Percentiles rank a stretch among this genome's conserved stretches.
These are phyloP conservation scores for Serinus canaria DNA, from an alignment of 2,113 vertebrate species.

Conservation along the genomic window DNA sequence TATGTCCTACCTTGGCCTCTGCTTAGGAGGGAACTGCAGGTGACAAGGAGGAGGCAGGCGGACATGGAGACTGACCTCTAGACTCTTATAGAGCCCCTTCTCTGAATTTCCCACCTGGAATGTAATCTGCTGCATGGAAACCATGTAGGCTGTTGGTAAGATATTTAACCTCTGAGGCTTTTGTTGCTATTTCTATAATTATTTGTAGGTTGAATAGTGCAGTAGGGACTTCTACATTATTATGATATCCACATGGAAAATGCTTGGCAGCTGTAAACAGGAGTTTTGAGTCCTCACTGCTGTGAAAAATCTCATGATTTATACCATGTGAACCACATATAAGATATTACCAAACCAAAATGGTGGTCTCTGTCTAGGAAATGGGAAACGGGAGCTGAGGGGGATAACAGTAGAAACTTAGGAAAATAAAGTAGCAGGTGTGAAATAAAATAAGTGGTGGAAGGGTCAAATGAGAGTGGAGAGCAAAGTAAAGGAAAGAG, in stretches of 20 bases:
- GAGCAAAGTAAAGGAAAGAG: neutral
- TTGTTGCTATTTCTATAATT: neutral
- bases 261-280: neutral
- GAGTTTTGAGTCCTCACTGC: neutral
- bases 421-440: neutral
- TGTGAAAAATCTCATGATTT: neutral
- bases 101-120: neutral
- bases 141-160: neutral
- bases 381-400: neutral
- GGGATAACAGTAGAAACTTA: neutral
- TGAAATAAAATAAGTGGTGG: neutral
- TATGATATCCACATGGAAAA: neutral
- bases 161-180: neutral
- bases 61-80: neutral
- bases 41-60: neutral
- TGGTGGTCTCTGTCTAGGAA: neutral
- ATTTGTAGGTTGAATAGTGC: neutral
- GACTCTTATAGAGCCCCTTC: neutral
- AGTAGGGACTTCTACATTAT: neutral
- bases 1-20: accelerated
- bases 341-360: neutral
- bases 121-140: neutral
- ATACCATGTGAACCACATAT: neutral
- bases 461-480: neutral
- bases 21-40: neutral